phyloP scores from a whole-genome alignment of 2,113 vertebrate genomes.

The Pavo muticus region DNA sequence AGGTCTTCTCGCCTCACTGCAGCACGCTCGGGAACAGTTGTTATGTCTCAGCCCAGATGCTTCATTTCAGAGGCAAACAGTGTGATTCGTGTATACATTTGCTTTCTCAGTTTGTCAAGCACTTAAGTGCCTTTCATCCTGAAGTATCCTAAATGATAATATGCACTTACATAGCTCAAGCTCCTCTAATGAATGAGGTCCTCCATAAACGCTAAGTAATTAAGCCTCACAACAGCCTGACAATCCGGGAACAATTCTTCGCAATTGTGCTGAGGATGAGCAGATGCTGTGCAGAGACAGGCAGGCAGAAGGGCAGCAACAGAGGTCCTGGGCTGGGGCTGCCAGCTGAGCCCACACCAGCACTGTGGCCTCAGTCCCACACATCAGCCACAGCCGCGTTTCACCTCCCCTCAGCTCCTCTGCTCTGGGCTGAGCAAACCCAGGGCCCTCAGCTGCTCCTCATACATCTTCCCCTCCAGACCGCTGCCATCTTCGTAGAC shows the following conservation, averaged over 20 bases:
- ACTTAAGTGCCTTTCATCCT: conserved; percentile 72
- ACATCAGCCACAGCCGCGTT: too few species aligned
- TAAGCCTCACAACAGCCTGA: neutral
- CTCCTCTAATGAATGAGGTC: conserved; percentile 59
- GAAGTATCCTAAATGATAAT: conserved; percentile 66
- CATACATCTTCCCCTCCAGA: neutral
- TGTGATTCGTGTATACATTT: conserved; percentile 7
- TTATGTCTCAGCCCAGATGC: conserved; percentile 50
- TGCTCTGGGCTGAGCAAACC: neutral
- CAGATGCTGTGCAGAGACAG: neutral
- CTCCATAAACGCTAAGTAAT: conserved; percentile 62
- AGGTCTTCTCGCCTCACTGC: accelerated
- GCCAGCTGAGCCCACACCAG: neutral
- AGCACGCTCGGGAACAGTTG: neutral
- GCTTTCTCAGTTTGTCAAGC: conserved; percentile 63
- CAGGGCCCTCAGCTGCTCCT: neutral
- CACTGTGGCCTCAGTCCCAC: neutral
- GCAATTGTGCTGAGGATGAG: neutral
- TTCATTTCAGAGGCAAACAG: neutral
- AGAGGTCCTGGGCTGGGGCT: neutral
- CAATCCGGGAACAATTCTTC: neutral
- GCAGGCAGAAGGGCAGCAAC: neutral
- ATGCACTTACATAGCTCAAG: conserved; percentile 59
- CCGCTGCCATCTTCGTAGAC: neutral
- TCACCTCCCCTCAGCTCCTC: neutral